Evolutionary conservation across 2,113 vertebrate genomes (phyloP).

Genomic region (Empidonax traillii): DNA sequence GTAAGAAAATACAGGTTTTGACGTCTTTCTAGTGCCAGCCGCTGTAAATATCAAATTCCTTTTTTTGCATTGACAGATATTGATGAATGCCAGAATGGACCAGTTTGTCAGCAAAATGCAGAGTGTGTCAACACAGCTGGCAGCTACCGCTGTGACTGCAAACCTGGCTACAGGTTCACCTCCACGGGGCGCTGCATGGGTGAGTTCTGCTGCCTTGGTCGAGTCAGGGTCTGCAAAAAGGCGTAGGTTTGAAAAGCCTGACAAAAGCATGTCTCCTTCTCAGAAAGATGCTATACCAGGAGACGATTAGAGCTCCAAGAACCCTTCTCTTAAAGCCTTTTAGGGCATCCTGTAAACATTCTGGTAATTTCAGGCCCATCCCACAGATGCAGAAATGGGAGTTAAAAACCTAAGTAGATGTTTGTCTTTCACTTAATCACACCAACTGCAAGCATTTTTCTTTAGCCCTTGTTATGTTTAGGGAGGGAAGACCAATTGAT

Average conservation of each 20-base stretch:
- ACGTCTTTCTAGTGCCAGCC: not conserved
- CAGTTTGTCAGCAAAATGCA: constrained; percentile 91
- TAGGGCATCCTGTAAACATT: not conserved
- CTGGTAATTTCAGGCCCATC: not conserved
- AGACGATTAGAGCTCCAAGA: not conserved
- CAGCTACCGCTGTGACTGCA: constrained; percentile 94
- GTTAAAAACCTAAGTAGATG: not conserved
- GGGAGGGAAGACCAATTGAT: not conserved
- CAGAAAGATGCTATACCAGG: not conserved
- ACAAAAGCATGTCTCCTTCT: not conserved
- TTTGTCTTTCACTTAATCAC: not conserved
- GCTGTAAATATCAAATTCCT: not conserved
- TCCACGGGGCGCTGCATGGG: constrained; percentile 88
- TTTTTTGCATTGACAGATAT: constrained; percentile 79
- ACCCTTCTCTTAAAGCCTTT: not conserved
- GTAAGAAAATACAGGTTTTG: not conserved
- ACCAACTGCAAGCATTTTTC: not conserved
- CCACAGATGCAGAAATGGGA: not conserved
- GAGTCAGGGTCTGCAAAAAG: not conserved
- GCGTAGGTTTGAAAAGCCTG: not conserved
- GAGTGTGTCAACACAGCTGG: constrained; percentile 91
- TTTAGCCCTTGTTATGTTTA: rapidly evolving
- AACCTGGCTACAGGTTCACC: constrained; percentile 90
- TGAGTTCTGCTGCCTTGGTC: constrained; percentile 51
- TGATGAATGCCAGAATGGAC: constrained; percentile 96